phyloP scores from a whole-genome alignment of 2,797 vertebrate genomes.

The Thripadectes ignobilis region DNA sequence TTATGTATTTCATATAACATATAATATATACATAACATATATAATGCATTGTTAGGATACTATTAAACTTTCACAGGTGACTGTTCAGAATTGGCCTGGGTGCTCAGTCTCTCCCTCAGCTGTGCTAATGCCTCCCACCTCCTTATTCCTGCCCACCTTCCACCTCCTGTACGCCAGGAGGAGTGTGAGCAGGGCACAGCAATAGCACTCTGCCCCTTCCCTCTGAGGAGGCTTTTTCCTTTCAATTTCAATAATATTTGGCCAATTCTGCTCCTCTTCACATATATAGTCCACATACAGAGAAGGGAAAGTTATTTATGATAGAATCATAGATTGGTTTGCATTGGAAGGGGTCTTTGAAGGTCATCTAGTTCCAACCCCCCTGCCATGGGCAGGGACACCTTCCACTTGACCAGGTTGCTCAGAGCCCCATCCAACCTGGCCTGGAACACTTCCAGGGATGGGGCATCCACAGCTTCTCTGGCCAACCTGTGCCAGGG shows the following conservation, averaged over 20 bases:
- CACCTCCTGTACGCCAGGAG: background rate
- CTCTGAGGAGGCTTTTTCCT: background rate
- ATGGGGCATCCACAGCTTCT: background rate
- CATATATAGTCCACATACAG: accelerated
- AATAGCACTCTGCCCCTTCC: background rate
- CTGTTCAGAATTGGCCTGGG: background rate
- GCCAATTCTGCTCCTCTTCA: background rate
- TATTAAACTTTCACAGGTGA: background rate
- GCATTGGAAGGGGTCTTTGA: background rate
- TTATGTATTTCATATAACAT: background rate
- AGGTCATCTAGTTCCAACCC: background rate
- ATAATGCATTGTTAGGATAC: too few relatives aligned
- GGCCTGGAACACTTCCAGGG: background rate
- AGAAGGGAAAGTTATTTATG: background rate
- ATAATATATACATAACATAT: too few relatives aligned
- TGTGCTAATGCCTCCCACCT: background rate
- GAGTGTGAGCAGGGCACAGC: background rate
- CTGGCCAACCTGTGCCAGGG: too few relatives aligned
- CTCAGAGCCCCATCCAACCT: background rate
- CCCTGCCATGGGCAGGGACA: background rate
- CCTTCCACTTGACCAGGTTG: background rate
- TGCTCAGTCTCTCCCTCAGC: background rate
- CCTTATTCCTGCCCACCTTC: background rate
- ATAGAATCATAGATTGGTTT: background rate
- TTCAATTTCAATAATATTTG: background rate